Evolutionary conservation across 1,140 invertebrate species (phyloP).

Genomic region (Aculops lycopersici): DNA sequence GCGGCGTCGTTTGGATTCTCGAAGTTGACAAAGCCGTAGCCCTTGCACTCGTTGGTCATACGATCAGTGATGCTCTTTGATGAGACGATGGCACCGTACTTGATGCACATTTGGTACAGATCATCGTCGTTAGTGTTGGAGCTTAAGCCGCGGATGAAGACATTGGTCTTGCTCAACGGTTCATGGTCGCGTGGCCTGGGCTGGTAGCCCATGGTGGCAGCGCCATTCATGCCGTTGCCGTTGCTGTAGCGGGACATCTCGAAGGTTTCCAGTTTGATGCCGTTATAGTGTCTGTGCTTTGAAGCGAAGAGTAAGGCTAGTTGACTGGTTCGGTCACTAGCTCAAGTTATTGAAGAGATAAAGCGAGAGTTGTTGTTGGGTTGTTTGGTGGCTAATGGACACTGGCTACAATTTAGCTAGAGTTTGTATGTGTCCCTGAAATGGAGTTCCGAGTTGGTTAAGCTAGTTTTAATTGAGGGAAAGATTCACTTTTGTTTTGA

Average conservation of each 20-base stretch:
- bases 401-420: neutral
- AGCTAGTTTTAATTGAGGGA: neutral
- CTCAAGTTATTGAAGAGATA: neutral
- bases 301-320: neutral
- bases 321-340: neutral
- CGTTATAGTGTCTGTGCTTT: neutral
- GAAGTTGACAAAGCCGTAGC: neutral
- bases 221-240: neutral
- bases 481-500: neutral
- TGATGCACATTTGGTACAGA: neutral
- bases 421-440: neutral
- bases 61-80: neutral
- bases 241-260: neutral
- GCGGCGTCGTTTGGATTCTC: neutral
- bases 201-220: neutral
- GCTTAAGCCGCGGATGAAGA: neutral
- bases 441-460: neutral
- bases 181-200: neutral
- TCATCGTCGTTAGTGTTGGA: neutral
- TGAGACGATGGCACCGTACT: neutral
- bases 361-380: neutral
- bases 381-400: neutral
- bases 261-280: neutral
- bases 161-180: neutral
- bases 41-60: neutral